Conservation (phyloP, 2,888 invertebrate species). For the Tetheella fluctuosa region DNA sequence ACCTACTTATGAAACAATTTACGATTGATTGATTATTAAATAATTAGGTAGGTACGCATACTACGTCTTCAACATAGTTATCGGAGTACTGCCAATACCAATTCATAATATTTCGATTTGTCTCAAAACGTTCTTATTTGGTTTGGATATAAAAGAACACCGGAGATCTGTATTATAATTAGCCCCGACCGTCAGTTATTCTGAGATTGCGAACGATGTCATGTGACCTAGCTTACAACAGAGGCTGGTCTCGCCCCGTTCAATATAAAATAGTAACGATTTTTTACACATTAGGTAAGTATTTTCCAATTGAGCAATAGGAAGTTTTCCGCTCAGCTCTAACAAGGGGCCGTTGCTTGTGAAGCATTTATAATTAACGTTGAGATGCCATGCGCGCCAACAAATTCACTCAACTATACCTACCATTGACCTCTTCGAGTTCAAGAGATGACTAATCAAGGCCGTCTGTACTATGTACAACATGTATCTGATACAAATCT, state of each 20-base stretch:
- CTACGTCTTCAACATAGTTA: not conserved
- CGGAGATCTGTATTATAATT: slow-evolving; percentile 68
- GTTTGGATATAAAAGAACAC: slow-evolving; percentile 35
- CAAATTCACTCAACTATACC: slow-evolving; percentile 18
- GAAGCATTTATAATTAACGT: slow-evolving; percentile 24
- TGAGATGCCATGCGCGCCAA: slow-evolving; percentile 15
- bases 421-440: slow-evolving; percentile 24
- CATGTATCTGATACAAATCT: not conserved
- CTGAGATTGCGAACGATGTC: slow-evolving; percentile 70
- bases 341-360: slow-evolving; percentile 18
- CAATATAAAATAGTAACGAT: slow-evolving; percentile 12
- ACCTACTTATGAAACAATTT: slow-evolving; percentile 9
- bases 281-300: slow-evolving; percentile 18
- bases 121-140: slow-evolving; percentile 21
- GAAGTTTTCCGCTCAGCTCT: not conserved
- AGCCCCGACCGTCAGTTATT: slow-evolving; percentile 76
- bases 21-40: slow-evolving; percentile 6
- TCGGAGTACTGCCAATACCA: not conserved
- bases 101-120: slow-evolving; percentile 13
- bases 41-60: no score
- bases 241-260: slow-evolving; percentile 30
- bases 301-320: not conserved
- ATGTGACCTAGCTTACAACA: slow-evolving; percentile 61
- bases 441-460: not conserved
- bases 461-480: not conserved